phyloP scores from a whole-genome alignment of 2,113 vertebrate species.

The Ciconia stormi region DNA sequence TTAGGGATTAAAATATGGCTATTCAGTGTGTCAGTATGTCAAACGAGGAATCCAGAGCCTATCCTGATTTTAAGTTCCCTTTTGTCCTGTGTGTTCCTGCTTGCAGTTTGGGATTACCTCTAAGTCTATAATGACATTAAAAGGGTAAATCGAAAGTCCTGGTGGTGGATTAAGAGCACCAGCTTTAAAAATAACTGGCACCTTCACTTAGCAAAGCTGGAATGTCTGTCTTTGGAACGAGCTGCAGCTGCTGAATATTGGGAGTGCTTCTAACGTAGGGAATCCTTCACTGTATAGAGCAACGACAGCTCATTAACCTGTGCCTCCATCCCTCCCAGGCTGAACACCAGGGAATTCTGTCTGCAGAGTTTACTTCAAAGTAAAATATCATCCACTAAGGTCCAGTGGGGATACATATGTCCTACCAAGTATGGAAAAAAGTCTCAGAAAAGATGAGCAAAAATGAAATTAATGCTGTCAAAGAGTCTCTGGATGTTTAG shows the following conservation, averaged over 20 bases:
- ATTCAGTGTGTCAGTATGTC: slow-evolving; percentile 49
- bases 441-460: not conserved
- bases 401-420: not conserved
- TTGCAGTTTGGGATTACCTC: slow-evolving; percentile 34
- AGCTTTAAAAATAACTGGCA: slow-evolving; percentile 4
- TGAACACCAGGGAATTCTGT: not conserved
- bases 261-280: not conserved
- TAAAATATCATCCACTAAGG: not conserved
- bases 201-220: not conserved
- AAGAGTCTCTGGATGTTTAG: slow-evolving; percentile 15
- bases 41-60: not conserved
- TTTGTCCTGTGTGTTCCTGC: not conserved
- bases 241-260: not conserved
- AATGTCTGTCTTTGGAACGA: not conserved
- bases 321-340: not conserved
- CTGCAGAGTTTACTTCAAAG: slow-evolving; percentile 23
- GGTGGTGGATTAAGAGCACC: slow-evolving; percentile 18
- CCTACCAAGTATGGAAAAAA: not conserved
- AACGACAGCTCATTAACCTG: not conserved
- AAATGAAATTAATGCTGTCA: not conserved
- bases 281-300: not conserved
- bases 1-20: slow-evolving; percentile 38
- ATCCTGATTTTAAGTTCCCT: slow-evolving; percentile 14
- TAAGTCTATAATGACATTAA: slow-evolving; percentile 54
- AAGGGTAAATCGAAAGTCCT: slow-evolving; percentile 22